Evolutionary conservation across 2,113 vertebrate genomes (phyloP).

Genomic region (Erinaceus europaeus): DNA sequence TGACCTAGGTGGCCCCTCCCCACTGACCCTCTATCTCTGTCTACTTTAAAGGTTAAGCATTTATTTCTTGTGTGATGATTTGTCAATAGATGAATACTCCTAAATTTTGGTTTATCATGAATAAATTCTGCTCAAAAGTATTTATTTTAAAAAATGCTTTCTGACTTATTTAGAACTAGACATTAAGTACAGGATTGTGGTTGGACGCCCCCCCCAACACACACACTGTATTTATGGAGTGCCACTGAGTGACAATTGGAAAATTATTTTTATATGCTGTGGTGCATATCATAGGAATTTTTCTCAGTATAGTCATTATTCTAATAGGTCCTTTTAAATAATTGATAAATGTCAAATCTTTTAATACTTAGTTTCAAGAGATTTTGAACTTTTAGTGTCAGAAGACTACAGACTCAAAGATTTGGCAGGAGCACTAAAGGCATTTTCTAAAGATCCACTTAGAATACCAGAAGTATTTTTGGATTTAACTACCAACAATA

Average conservation of each 20-base stretch:
- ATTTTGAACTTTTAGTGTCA: slow-evolving; percentile 62
- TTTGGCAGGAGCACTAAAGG: not conserved
- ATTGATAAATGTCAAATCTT: slow-evolving; percentile 64
- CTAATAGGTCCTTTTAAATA: slow-evolving; percentile 69
- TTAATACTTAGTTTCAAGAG: slow-evolving; percentile 49
- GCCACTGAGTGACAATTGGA: slow-evolving; percentile 62
- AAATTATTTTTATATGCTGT: slow-evolving; percentile 57
- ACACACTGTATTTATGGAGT: slow-evolving; percentile 19
- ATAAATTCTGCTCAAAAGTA: not conserved
- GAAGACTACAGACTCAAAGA: slow-evolving; percentile 30
- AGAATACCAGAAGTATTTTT: not conserved
- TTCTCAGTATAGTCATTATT: slow-evolving; percentile 70
- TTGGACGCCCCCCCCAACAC: slow-evolving; percentile 17
- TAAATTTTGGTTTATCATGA: not conserved
- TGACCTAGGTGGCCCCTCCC: not conserved
- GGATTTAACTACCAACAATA: slow-evolving; percentile 1
- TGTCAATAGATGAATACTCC: not conserved
- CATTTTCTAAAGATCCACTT: not conserved
- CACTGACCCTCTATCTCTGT: not conserved
- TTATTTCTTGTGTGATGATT: not conserved
- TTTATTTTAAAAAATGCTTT: not conserved
- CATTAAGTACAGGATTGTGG: slow-evolving; percentile 36
- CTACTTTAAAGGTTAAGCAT: not conserved
- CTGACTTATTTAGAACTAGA: not conserved
- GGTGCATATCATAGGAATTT: slow-evolving; percentile 30